Evolutionary conservation across 2,888 invertebrate genomes (phyloP).

Genomic region (Aelia acuminata): DNA sequence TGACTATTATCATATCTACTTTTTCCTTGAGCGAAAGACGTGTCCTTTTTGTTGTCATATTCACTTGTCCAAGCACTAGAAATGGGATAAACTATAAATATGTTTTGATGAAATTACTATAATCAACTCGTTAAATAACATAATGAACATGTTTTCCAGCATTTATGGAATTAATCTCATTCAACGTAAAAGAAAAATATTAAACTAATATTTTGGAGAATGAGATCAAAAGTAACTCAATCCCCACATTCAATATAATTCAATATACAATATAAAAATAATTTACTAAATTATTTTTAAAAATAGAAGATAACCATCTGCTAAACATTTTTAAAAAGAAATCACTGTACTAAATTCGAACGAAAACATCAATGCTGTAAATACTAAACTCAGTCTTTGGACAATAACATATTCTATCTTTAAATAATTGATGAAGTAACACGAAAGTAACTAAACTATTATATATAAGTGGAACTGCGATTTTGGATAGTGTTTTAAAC

Average conservation of each 20-base stretch:
- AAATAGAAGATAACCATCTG: too few species aligned
- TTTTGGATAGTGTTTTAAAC: background rate
- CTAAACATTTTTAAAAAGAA: background rate
- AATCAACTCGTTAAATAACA: background rate
- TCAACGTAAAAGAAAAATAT: background rate
- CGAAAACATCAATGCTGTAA: too few species aligned
- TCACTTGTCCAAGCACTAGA: background rate
- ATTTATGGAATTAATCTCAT: background rate
- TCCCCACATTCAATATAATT: too few species aligned
- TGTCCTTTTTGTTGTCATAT: background rate
- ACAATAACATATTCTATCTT: background rate
- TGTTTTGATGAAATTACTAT: background rate
- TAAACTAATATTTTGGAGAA: background rate
- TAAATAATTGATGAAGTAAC: background rate
- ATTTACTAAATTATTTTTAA: too few species aligned
- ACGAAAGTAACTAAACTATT: background rate
- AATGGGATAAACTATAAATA: background rate
- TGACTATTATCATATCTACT: background rate
- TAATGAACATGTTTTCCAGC: background rate
- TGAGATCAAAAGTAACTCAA: too few species aligned
- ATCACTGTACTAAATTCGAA: too few species aligned
- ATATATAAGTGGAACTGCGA: background rate
- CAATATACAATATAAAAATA: too few species aligned
- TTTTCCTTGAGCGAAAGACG: conserved; percentile 14
- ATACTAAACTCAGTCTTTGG: background rate